Base-by-base conservation (phyloP, 2,797 vertebrate genomes). In the Champsocephalus esox region DNA sequence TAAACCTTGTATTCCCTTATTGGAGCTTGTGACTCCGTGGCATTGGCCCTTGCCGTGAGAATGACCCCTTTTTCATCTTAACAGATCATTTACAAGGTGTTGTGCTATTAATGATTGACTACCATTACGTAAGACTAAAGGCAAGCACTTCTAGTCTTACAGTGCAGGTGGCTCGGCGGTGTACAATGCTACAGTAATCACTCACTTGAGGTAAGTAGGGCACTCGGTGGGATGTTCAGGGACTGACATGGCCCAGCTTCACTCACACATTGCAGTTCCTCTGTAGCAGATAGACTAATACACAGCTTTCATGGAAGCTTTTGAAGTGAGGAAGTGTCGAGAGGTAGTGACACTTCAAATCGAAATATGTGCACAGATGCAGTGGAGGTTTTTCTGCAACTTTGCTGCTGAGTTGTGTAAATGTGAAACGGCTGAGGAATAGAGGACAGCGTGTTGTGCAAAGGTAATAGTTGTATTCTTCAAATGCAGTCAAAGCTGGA, bases 91-190 rank as follows among this genome's bases (percentile, higher is more conserved):
- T 87, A 89, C 87, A 87, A 82, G 77, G 75, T 79, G 81, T 84
- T 63, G 63, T 49, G 45, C 57, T 61, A 86, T 93, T 73, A 94
- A 93, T 93, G 86, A 93, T 92, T 92, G 69, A 92, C 92, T 86
- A 55, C 1, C 19, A 21, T 93, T 90, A 89, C 62, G 24, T 80
- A 90, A 92, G 70, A 54, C 54, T 4, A 21, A 79, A 78, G 52
- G 65, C 32, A 72, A 32, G 49, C 78, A 62, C 82, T 75, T 85
- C 77, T 90, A 72, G 76, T 82, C 86, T 90, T 89, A 72, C 88
- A 60, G 60, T 5, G 73, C 80, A 81, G 54, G 51, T 38, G 63
- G 41, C 64, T 70, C 49, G 16, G 50, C 9, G 54, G 70, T 70
- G 74, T 79, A 82, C 77, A 77, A 16, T 55, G 62, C 72, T 65